A percentile compares a stretch with the other conserved stretches of the same genome.
phyloP scores from a whole-genome alignment of 1,140 invertebrate species.

The Ericerus pela region DNA sequence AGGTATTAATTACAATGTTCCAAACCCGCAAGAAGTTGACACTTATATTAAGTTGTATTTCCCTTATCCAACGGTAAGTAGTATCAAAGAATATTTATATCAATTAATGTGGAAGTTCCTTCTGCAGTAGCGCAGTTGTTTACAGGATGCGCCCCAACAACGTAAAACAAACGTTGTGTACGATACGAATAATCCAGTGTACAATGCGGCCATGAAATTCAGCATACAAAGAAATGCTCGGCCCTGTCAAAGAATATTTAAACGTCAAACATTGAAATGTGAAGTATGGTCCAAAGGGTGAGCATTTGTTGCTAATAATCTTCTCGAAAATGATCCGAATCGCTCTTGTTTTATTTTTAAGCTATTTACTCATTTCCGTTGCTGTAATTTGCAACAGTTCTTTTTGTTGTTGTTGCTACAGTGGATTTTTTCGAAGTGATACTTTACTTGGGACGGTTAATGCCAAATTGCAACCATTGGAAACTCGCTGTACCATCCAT shows the following conservation, averaged over 20 bases:
- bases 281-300: conserved; percentile 89
- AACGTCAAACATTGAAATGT: conserved; percentile 73
- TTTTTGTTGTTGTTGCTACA: conserved; percentile 41
- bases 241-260: conserved; percentile 67
- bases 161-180: conserved; percentile 63
- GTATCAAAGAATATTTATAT: background rate
- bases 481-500: conserved; percentile 73
- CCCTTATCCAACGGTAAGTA: conserved; percentile 67
- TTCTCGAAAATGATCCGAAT: background rate
- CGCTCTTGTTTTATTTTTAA: background rate
- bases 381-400: conserved; percentile 9
- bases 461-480: conserved; percentile 70
- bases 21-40: conserved; percentile 75
- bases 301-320: conserved; percentile 31
- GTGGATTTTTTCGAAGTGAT: conserved; percentile 78
- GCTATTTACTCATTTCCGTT: too few relatives aligned
- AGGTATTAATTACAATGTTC: conserved; percentile 73
- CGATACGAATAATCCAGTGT: conserved; percentile 78
- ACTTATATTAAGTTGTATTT: conserved; percentile 91
- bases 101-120: background rate
- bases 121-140: conserved; percentile 9
- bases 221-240: conserved; percentile 63
- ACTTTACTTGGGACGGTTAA: conserved; percentile 65
- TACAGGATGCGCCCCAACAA: conserved; percentile 57
- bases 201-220: conserved; percentile 60